Base-by-base conservation (phyloP, 2,888 invertebrate species). In the Trissonchulus latispiculum region DNA sequence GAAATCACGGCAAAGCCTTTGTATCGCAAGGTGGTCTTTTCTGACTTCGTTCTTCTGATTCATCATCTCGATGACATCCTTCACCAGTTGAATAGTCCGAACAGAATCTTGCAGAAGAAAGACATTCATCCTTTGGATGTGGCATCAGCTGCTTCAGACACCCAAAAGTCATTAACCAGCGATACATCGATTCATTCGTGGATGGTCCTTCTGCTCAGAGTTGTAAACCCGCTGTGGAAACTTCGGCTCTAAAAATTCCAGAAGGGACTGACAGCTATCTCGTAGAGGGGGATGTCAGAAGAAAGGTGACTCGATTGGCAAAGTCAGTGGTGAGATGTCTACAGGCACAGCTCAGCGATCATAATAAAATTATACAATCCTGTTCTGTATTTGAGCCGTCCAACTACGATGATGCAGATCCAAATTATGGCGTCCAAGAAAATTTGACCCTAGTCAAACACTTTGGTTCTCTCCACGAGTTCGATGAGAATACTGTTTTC, bases 1-100 rank as follows among this genome's bases (percentile, higher is more conserved):
- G 64, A 64, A 64, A 29, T 64, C 8, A 64, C 64, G 64, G 64
- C 64, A 15, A 64, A 64, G 28, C 15, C 64, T 64, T 31, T 64
- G 33, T n/a, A 64, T 33, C 31, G 33, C 64, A 64, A 33, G 28
- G 28, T 64, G 15, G 18, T 8, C 8, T 15, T 8, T 64, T 15
- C 64, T n/a, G 64, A 64, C 8, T 64, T 64, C 33, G 29, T 64
- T 8, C 64, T 64, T 3, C 15, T 29, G 28, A 3, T 64, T 18
- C 8, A 64, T 64, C 64, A 64, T 64, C 28, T 64, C 8, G 28
- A 33, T 64, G 64, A 64, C 64, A 64, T 64, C 8, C 31, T 64
- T 3, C 31, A 64, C 8, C 33, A 64, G 28, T 15, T 64, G 28
- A 29, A 64, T 33, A 33, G 8, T 15, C 28, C 28, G 29, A 64